These are phyloP conservation scores for Pseudomyrmex sp. DNA, from an alignment of 1,140 invertebrate species.

Conservation along the genomic window DNA sequence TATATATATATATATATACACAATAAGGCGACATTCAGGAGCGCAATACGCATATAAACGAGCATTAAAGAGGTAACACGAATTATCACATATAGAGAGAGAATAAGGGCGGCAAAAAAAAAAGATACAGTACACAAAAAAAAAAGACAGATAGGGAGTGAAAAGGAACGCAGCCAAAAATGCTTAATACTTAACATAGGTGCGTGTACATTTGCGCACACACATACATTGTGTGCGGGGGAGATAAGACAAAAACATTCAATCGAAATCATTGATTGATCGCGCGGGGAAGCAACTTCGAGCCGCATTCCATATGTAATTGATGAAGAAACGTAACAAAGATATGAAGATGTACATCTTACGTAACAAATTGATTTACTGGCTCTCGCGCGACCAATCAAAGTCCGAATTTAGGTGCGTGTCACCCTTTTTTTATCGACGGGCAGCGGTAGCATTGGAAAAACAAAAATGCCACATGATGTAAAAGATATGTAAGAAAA, in stretches of 20 bases:
- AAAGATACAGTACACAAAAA: not conserved
- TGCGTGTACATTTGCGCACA: conserved; percentile 2
- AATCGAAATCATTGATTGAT: conserved; percentile 25
- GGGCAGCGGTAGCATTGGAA: conserved; percentile 31
- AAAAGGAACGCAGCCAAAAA: conserved; percentile 15
- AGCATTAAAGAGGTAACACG: conserved; percentile 40
- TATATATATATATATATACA: conserved; percentile 19
- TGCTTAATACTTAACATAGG: not conserved
- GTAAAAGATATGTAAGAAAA: conserved; percentile 27
- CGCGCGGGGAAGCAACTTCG: not conserved
- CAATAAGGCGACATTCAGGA: conserved; percentile 70
- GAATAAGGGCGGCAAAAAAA: not conserved
- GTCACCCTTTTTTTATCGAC: conserved; percentile 36
- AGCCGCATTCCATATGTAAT: not conserved
- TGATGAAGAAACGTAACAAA: not conserved
- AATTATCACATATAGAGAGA: conserved; percentile 39
- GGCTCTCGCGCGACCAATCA: conserved; percentile 1
- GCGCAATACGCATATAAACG: conserved; percentile 54
- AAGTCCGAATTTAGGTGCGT: conserved; percentile 22
- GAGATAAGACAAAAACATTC: not conserved
- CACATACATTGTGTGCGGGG: not conserved
- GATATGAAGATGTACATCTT: no score
- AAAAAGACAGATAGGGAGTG: not conserved
- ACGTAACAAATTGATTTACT: no score
- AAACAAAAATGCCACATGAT: conserved; percentile 19